Base-by-base conservation (phyloP, 2,888 invertebrate genomes). In the Monochamus alternatus region DNA sequence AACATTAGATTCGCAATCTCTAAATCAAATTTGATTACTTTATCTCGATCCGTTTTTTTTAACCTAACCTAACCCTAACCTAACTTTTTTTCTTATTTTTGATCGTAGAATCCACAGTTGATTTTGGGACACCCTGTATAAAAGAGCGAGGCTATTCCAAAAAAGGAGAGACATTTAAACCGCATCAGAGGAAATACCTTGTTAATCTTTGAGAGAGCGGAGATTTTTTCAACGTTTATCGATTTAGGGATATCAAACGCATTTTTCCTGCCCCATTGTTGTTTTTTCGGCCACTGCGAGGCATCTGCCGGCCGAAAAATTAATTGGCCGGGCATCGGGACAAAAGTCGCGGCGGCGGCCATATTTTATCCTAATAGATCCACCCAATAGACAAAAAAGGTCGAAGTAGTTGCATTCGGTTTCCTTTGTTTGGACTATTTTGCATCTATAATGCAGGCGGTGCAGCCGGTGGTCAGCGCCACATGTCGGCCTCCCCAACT, bases 401-500 rank as follows among this genome's bases (percentile, higher is more conserved):
- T 52, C 66, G 52, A 12, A 12, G 66, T 66, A 38, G 60, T 43
- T 63, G 71, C 71, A 66, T 67, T 69, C 67, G 60, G 74, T 68
- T 73, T 74, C 73, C 70, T 74, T 76, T 71, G 74, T 77, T 74
- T 60, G 47, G 63, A 75, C 71, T 72, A 73, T 76, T 80, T 80
- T 77, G 75, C 78, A 78, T 80, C 77, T 80, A 78, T 72, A 82
- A 81, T 78, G 79, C 76, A 78, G 38, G 76, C 73, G 76, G 77
- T 76, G 76, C 77, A 80, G 79, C 77, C 80, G 79, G 80, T 81
- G 81, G 82, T 81, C 81, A 81, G 80, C 81, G 81, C 79, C 80
- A 81, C 80, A 78, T 80, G 80, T 79, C 76, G 75, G 72, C 77
- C 77, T 79, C 81, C 80, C 80, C 78, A 81, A 79, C 10, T 79